Evolutionary conservation across 2,113 vertebrate species (phyloP), one percentile per base, ranked within the genome.

Genomic region (Meriones unguiculatus): DNA sequence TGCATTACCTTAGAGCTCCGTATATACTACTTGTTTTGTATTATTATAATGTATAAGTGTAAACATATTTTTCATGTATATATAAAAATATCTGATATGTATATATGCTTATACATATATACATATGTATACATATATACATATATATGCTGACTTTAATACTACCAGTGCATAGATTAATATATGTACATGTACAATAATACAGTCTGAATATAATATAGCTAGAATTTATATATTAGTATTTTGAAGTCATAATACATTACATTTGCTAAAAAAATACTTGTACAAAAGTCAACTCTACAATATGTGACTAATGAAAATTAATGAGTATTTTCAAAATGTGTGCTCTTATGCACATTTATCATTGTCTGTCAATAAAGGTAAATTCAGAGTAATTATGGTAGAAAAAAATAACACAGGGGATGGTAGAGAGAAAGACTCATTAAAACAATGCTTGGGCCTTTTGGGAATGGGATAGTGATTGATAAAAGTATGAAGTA

Each of bases 301-400:
- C 75, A 87, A 67, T 82, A 72, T 95, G 38, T 72, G 17, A 69
- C 85, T 82, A 86, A 72, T n/a, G 57, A 89, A 89, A 91, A 75
- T 85, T 72, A 96, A 91, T 59, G 67, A 86, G 1, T 93, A 77
- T 93, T 93, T 95, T 96, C 14, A 89, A 95, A 95, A 50, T 62
- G n/a, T 92, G 13, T 69, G 62, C 17, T 89, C 50, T 75, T 93
- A 52, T 38, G 15, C 32, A 87, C 67, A 73, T 86, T 93, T 69
- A 78, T 76, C 72, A 82, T 54, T 28, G 2, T 73, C 28, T 87
- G 69, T 88, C 89, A 96, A 15, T 73, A 72, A 88, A 91, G 13
- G 87, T 81, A 20, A 89, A 41, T 50, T 85, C 54, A 70, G 57
- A 38, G 11, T 92, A 78, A 69, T 67, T 87, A 78, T 3, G 57